These are phyloP conservation scores for Mesorhabditis belari DNA, from an alignment of 2,888 invertebrate genomes.

Conservation along the genomic window DNA sequence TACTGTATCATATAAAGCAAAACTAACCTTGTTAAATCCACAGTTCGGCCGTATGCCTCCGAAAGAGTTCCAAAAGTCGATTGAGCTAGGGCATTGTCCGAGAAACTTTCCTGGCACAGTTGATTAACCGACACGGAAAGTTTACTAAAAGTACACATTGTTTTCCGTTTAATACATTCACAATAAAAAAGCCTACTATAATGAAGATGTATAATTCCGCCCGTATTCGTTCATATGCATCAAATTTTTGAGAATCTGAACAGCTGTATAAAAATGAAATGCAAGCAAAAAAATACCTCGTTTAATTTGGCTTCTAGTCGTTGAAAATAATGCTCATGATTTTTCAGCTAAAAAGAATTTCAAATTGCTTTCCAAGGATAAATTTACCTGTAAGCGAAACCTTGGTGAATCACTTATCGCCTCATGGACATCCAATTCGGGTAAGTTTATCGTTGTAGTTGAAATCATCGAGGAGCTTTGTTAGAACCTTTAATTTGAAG, in stretches of 20 bases:
- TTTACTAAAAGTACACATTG: conserved; percentile 55
- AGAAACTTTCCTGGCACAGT: conserved; percentile 73
- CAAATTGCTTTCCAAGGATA: background rate
- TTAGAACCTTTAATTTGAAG: no score
- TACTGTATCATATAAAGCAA: no score
- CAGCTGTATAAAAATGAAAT: conserved; percentile 12
- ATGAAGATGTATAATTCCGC: conserved; percentile 81
- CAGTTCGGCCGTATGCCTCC: conserved; percentile 43
- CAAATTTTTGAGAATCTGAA: conserved; percentile 73
- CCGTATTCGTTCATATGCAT: conserved; percentile 83
- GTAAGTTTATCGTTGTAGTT: no score
- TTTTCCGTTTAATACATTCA: background rate
- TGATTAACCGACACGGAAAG: conserved; percentile 77
- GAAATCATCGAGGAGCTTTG: no score
- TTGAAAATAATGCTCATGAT: conserved; percentile 26
- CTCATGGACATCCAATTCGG: background rate
- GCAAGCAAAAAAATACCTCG: conserved; percentile 13
- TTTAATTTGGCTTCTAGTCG: conserved; percentile 30
- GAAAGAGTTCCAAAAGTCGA: conserved; percentile 23
- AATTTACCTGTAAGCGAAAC: background rate
- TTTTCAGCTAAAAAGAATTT: conserved; percentile 20
- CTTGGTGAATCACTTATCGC: background rate
- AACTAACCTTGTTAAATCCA: conserved; percentile 10
- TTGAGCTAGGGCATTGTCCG: conserved; percentile 66
- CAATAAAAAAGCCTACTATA: conserved; percentile 65